A percentile compares a stretch with the other conserved stretches of the same genome.
Conservation (phyloP, 2,797 vertebrate genomes). For the Cynopterus sphinx region DNA sequence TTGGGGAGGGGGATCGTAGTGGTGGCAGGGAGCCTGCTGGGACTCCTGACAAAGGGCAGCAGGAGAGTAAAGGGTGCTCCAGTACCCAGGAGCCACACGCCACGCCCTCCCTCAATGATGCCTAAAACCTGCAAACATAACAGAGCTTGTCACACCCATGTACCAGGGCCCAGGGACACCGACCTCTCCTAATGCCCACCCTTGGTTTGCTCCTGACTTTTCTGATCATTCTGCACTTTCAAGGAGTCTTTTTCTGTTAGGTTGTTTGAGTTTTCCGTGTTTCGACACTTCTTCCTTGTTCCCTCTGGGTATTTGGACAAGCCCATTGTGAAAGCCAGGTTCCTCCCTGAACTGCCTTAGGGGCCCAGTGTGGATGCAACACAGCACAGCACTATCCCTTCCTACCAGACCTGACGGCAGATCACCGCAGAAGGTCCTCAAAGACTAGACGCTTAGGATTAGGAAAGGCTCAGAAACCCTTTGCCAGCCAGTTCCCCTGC, state of each 20-base stretch:
- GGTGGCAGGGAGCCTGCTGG: neutral
- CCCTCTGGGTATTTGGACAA: neutral
- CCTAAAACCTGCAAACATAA: rapidly evolving
- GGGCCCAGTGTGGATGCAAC: neutral
- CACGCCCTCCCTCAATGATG: neutral
- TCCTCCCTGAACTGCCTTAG: neutral
- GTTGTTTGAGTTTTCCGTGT: neutral
- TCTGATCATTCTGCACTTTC: neutral
- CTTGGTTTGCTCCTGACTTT: neutral
- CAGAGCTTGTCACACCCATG: too few species aligned
- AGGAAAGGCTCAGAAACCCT: neutral
- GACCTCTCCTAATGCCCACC: neutral
- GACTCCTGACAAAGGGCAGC: neutral
- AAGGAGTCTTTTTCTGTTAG: neutral
- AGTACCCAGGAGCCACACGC: rapidly evolving
- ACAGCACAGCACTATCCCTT: too few species aligned
- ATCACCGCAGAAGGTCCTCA: neutral
- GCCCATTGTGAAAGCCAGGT: neutral
- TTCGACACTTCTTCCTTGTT: neutral
- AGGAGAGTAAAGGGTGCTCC: rapidly evolving
- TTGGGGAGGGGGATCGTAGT: rapidly evolving
- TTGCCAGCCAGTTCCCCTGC: neutral
- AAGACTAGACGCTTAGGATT: neutral
- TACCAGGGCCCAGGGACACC: rapidly evolving
- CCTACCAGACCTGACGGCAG: rapidly evolving